phyloP scores from a whole-genome alignment of 35 echinoderm and acorn worm species.

The Stichopus chloronotus region DNA sequence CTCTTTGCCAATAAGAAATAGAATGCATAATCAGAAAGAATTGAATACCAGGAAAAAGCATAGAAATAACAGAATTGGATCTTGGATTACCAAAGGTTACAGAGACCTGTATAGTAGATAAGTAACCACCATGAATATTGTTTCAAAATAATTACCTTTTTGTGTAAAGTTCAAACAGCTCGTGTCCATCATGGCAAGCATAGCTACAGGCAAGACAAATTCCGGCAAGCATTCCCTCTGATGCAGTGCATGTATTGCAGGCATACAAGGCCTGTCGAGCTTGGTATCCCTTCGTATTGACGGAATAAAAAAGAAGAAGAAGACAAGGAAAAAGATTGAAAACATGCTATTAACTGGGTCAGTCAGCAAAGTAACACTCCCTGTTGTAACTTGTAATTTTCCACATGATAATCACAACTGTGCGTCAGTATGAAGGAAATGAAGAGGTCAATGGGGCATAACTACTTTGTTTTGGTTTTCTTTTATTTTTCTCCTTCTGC shows the following conservation, averaged over 20 bases:
- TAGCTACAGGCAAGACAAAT: constrained; percentile 98
- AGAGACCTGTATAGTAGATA: too few species aligned
- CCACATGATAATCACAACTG: not conserved
- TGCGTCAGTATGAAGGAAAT: not conserved
- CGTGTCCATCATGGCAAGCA: constrained; percentile 96
- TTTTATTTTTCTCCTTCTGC: too few species aligned
- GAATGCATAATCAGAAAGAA: too few species aligned
- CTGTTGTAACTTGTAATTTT: not conserved
- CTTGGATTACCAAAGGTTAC: too few species aligned
- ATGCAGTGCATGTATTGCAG: constrained; percentile 70
- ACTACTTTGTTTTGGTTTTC: too few species aligned
- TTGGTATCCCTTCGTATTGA: constrained; percentile 67
- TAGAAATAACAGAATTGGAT: too few species aligned
- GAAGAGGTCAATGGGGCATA: too few species aligned
- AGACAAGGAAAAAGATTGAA: not conserved
- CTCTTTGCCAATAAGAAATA: too few species aligned
- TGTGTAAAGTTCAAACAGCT: constrained; percentile 90
- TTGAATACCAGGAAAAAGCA: too few species aligned
- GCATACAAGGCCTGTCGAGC: constrained; percentile 92
- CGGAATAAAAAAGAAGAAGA: not conserved
- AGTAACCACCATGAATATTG: not conserved
- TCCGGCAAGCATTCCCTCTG: constrained; percentile 49
- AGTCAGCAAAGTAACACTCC: too few species aligned
- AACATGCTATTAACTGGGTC: not conserved
- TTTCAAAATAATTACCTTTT: constrained; percentile 72